Percentiles rank a stretch among this genome's conserved stretches.
Evolutionary conservation across 2,888 invertebrate genomes (phyloP).

Genomic region (Drosophila nigricruria): DNA sequence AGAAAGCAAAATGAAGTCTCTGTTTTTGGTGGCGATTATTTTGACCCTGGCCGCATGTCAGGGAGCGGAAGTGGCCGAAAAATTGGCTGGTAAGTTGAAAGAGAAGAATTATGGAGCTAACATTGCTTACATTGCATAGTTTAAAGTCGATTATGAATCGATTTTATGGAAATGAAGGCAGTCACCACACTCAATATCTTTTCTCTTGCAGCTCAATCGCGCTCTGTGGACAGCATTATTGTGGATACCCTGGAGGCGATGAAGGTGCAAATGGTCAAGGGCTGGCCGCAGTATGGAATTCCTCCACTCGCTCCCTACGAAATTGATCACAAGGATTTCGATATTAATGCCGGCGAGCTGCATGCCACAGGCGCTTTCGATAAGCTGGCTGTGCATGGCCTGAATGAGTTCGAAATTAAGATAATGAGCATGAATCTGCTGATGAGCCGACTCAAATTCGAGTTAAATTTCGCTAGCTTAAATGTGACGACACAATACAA

Average conservation of each 20-base stretch:
- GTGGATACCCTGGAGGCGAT: constrained; percentile 59
- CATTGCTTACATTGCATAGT: no score
- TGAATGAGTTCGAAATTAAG: constrained; percentile 73
- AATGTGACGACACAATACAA: constrained; percentile 69
- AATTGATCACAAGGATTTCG: constrained; percentile 58
- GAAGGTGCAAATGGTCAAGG: constrained; percentile 69
- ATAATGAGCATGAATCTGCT: constrained; percentile 56
- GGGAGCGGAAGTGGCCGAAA: constrained; percentile 44
- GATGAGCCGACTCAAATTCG: constrained; percentile 59
- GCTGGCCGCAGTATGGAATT: constrained; percentile 70
- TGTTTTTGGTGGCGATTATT: constrained; percentile 40
- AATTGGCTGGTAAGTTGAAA: constrained; percentile 44
- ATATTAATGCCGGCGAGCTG: constrained; percentile 39
- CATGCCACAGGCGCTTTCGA: constrained; percentile 61
- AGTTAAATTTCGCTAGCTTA: constrained; percentile 66
- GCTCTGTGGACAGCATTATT: constrained; percentile 63
- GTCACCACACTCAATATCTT: no score
- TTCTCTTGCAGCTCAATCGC: constrained; percentile 47
- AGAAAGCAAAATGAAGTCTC: constrained; percentile 56
- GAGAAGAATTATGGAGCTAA: no score
- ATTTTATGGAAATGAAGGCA: background rate
- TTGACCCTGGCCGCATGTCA: constrained; percentile 45
- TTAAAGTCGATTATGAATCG: background rate
- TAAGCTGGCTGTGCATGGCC: constrained; percentile 61
- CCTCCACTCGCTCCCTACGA: constrained; percentile 77